Evolutionary conservation across 2,113 vertebrate genomes (phyloP).

Genomic region (Rhombomys opimus): DNA sequence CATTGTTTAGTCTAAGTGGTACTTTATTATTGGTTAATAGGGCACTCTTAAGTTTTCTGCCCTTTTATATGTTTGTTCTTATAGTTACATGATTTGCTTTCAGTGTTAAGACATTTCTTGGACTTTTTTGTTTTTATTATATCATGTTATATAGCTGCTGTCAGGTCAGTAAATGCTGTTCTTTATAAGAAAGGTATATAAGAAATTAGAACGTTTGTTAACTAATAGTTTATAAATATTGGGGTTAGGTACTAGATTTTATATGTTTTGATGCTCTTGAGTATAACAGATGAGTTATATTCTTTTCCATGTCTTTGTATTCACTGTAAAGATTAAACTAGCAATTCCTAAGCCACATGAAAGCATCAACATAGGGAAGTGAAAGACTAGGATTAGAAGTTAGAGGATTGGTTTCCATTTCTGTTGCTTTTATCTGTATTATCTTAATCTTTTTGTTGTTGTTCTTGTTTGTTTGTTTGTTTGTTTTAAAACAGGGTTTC

Average conservation of each 20-base stretch:
- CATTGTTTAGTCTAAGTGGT: neutral
- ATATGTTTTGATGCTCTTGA: neutral
- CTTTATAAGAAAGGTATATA: conserved; percentile 51
- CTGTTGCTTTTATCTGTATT: conserved; percentile 6
- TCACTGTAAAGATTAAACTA: conserved; percentile 30
- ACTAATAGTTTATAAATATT: conserved; percentile 19
- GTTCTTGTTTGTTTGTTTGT: too few species aligned
- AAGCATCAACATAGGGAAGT: neutral
- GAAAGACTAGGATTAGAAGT: neutral
- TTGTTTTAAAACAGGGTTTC: neutral
- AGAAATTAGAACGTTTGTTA: conserved; percentile 31
- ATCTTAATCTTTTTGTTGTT: neutral
- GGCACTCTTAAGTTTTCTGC: neutral
- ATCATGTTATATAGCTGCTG: conserved; percentile 8
- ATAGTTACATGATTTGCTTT: conserved; percentile 52
- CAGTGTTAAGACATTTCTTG: neutral
- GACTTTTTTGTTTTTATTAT: conserved; percentile 29
- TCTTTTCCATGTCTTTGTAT: neutral
- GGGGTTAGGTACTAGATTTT: neutral
- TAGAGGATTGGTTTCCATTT: neutral
- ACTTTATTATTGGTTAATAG: conserved; percentile 34
- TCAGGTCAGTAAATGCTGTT: neutral
- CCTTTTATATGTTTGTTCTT: conserved; percentile 30
- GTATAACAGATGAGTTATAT: neutral
- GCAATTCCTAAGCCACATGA: conserved; percentile 16